Conservation (phyloP, 1,140 invertebrate species). For the Cotesia chilonis region DNA sequence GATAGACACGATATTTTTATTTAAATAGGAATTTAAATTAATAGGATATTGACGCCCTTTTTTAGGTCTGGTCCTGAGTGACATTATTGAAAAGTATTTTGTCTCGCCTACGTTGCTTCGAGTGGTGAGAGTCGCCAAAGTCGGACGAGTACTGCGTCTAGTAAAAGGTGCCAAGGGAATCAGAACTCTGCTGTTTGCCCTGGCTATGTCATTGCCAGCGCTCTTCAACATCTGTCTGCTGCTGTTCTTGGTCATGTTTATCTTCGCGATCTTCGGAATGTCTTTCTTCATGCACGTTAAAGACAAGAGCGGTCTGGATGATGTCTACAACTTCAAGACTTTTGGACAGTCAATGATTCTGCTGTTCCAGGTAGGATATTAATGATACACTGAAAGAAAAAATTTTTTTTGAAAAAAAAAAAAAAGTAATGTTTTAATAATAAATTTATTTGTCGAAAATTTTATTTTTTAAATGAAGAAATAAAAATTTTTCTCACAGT, state of each 20-base stretch:
- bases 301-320: conserved; percentile 90
- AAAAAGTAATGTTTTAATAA: background rate
- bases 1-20: background rate
- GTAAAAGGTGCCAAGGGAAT: conserved; percentile 98
- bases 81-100: conserved; percentile 97
- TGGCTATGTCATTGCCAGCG: conserved; percentile 97
- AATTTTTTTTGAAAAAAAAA: background rate
- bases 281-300: conserved; percentile 99
- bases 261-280: conserved; percentile 99
- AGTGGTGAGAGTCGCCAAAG: conserved; percentile 97
- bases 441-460: no score
- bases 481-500: no score
- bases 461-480: no score
- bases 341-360: conserved; percentile 98
- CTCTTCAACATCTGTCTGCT: conserved; percentile 98
- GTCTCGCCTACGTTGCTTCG: conserved; percentile 96
- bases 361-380: conserved; percentile 84
- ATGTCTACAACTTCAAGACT: conserved; percentile 99
- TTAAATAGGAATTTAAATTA: background rate
- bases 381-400: background rate
- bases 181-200: conserved; percentile 93
- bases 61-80: conserved; percentile 91
- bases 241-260: conserved; percentile 98
- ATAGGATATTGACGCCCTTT: conserved; percentile 3
- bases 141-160: conserved; percentile 93